Base-by-base conservation (phyloP, 2,888 invertebrate species). In the Ornithoptera priamus region DNA sequence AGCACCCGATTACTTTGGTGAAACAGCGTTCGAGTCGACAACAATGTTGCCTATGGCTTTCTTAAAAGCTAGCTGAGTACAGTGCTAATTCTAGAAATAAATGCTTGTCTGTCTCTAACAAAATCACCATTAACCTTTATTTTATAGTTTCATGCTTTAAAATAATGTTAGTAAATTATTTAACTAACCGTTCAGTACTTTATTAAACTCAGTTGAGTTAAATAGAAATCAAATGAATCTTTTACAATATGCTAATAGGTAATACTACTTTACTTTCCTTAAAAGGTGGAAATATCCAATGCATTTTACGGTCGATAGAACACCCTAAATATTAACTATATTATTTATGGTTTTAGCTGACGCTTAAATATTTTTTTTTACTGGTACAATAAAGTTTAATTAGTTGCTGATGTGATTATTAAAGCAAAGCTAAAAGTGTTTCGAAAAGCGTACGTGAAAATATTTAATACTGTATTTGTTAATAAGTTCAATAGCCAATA, bases 1-100 rank as follows among this genome's bases (percentile, higher is more conserved):
- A 75, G 70, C 69, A 56, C 66, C 59, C 70, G 62, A 72, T 74
- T 65, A 64, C 39, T 67, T 39, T 70, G 53, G 69, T 72, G 72
- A 72, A 72, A 75, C 66, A 67, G 61, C 62, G 59, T 69, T 65
- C 53, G 68, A 73, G 67, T 67, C 65, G 67, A 67, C 68, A 71
- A 71, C 69, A 74, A 72, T 65, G 36, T 61, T 39, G 39, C 22
- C 30, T 61, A 61, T 61, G 10, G 39, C 42, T n/a, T 36, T 39
- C 61, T 61, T 17, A 18, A 39, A 39, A 18, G 5, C 50, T 50
- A 17, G 3, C 5, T 18, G 17, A 50, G 18, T 46, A 46, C 46
- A 46, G 46, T 50, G 18, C 18, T 39, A 10, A 39, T 39, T 10
- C 39, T 10, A 10, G 39, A 10, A 10, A 39, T 39, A 39, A 10